Evolutionary conservation across 2,797 vertebrate genomes (phyloP), one percentile per base, ranked within the genome.

Genomic region (Macrochelys suwanniensis): DNA sequence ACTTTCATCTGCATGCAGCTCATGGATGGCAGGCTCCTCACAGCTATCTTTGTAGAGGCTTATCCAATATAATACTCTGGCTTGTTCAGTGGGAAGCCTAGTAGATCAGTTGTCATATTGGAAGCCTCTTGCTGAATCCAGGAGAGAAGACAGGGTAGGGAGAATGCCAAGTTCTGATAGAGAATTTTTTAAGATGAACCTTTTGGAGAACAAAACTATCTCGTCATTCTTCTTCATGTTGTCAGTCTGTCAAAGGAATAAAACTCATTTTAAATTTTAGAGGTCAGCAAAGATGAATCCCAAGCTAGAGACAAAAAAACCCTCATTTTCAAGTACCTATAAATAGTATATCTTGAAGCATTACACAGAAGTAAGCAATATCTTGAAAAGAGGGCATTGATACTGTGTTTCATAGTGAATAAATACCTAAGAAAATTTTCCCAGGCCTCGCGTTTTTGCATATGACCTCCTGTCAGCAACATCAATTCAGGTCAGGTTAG

Each of bases 1-100:
- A 97, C 97, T 98, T 98, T 98, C 95, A 98, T 98, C 97, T 97
- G 96, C 97, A 97, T 98, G 97, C 96, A 97, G 95, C 92, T 97
- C 93, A 47, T 96, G 95, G 94, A 93, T 97, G 95, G 94, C 97
- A 97, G 96, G 87, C 93, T 96, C 80, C 97, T 97, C 92, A 91
- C 95, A 96, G 94, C 85, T 98, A 96, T 96, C 95, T 98, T 98
- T 98, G 97, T 97, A 96, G 95, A 94, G 93, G 91, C 89, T 97
- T 96, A 95, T 97, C 92, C 95, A 86, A 49, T 95, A 95, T 95
- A 96, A 96, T 97, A 74, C 96, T 91, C 85, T 85, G 93, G 87
- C 93, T 97, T 92, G 95, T 97, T 97, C 96, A 94, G 95, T 96
- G 96, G 96, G 94, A 97, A 96, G 95, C 92, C 96, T 94, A 49